phyloP scores from a whole-genome alignment of 2,113 vertebrate species.

The Gallinago undulata region DNA sequence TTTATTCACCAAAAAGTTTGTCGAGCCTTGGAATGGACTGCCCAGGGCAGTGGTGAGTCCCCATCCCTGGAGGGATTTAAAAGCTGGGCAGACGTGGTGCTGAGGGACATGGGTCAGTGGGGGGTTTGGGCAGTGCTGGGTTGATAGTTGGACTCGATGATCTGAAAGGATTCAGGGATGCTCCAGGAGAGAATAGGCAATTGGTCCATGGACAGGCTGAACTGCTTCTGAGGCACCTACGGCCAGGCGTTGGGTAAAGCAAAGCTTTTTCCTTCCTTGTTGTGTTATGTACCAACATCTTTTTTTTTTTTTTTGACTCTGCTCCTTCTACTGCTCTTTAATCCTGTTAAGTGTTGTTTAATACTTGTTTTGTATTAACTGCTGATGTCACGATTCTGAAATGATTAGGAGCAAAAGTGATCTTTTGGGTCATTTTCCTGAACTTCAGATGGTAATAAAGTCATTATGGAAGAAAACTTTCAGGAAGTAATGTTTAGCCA shows the following conservation, averaged over 20 bases:
- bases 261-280: neutral
- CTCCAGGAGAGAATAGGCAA: no score
- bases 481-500: neutral
- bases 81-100: neutral
- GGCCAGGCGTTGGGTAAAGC: neutral
- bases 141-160: neutral
- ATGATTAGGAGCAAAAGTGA: accelerated
- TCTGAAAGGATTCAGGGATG: neutral
- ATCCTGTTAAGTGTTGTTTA: neutral
- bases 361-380: neutral
- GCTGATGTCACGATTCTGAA: neutral
- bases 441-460: neutral
- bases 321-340: neutral
- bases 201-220: neutral
- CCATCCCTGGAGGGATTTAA: neutral
- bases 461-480: neutral
- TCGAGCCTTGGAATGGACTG: neutral
- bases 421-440: neutral
- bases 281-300: accelerated
- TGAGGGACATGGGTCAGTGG: neutral
- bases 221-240: neutral
- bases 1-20: neutral
- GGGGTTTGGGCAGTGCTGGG: neutral
- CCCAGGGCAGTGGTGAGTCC: neutral
- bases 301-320: neutral